phyloP scores from a whole-genome alignment of 2,113 vertebrate species.

The Ammodytes dubius region DNA sequence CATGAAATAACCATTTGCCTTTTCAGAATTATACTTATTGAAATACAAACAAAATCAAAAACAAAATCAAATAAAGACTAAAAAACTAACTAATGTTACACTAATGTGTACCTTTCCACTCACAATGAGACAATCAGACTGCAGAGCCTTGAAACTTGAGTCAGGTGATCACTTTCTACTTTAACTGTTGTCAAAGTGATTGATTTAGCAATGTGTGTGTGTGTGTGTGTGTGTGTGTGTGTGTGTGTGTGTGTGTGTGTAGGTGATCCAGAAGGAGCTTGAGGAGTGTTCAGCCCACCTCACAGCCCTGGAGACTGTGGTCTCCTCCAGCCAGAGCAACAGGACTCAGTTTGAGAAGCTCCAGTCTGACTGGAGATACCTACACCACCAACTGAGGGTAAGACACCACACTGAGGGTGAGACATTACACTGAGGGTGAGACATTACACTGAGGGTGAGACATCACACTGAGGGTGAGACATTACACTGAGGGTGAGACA shows the following conservation, averaged over 20 bases:
- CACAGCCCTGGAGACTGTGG: constrained; percentile 83
- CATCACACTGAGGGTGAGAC: too few relatives aligned
- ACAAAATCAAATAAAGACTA: too few relatives aligned
- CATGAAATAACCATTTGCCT: too few relatives aligned
- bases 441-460: too few relatives aligned
- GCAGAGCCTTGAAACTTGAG: background rate
- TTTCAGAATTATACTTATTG: too few relatives aligned
- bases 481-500: too few relatives aligned
- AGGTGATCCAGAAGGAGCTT: constrained; percentile 91
- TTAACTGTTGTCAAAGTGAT: background rate
- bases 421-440: too few relatives aligned
- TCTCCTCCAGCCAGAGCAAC: constrained; percentile 84
- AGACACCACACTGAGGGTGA: background rate
- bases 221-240: too few relatives aligned
- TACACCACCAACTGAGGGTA: constrained; percentile 87
- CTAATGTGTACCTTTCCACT: background rate
- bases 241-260: constrained; percentile 26
- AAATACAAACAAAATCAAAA: too few relatives aligned
- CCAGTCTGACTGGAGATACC: constrained; percentile 79
- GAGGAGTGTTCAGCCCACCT: constrained; percentile 86
- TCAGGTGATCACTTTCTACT: background rate
- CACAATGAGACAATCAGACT: background rate
- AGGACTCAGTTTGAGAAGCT: constrained; percentile 86
- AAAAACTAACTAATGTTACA: too few relatives aligned
- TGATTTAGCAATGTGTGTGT: background rate